Evolutionary conservation across 1,140 invertebrate species (phyloP).

Genomic region (Akabosia matsudoensis): DNA sequence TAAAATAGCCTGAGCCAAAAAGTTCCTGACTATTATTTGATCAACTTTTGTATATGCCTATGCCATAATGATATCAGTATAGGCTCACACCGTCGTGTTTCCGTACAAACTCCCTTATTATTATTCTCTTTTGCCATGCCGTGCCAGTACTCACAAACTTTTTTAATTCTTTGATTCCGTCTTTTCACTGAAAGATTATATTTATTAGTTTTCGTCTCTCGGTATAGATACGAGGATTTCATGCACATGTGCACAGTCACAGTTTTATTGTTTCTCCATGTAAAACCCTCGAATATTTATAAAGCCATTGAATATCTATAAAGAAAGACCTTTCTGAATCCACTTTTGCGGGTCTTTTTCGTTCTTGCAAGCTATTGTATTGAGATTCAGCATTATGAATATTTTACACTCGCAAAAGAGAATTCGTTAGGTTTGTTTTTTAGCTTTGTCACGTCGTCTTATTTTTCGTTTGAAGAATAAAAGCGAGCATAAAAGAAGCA

Average conservation of each 20-base stretch:
- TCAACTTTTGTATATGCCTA: neutral
- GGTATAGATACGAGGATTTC: neutral
- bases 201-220: neutral
- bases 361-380: too few species aligned
- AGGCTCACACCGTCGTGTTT: too few species aligned
- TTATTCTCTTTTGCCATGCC: neutral
- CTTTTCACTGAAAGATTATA: neutral
- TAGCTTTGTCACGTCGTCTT: neutral
- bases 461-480: neutral
- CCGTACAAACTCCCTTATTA: too few species aligned
- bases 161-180: conserved; percentile 5
- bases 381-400: too few species aligned
- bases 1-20: conserved; percentile 13
- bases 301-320: neutral
- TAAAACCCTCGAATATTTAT: neutral
- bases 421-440: neutral
- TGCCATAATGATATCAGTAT: too few species aligned
- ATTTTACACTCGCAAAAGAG: neutral
- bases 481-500: neutral
- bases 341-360: too few species aligned
- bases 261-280: neutral
- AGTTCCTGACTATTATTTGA: neutral
- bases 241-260: neutral
- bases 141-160: neutral
- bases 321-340: neutral